These are phyloP conservation scores for Ophion costatus DNA, from an alignment of 2,888 invertebrate genomes.

Conservation along the genomic window DNA sequence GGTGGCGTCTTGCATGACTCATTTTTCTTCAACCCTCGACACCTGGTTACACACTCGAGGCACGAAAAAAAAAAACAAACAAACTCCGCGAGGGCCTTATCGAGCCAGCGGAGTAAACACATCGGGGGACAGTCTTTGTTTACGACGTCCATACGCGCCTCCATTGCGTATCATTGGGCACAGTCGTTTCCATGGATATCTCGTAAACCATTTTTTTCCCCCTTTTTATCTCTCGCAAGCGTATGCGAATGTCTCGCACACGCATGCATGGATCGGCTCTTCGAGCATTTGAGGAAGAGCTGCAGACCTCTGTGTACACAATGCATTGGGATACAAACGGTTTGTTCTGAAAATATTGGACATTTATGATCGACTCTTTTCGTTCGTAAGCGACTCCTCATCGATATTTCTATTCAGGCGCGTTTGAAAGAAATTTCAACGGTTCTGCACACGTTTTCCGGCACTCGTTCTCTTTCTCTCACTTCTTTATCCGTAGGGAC, in stretches of 20 bases:
- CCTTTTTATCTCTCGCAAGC: slow-evolving; percentile 2
- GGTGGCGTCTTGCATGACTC: slow-evolving; percentile 62
- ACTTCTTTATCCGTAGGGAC: not conserved
- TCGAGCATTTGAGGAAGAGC: not conserved
- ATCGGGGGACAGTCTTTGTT: slow-evolving; percentile 3
- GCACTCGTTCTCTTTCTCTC: not conserved
- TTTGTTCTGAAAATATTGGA: slow-evolving; percentile 40
- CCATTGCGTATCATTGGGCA: slow-evolving; percentile 3
- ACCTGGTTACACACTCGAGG: slow-evolving; percentile 61
- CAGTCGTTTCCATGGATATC: slow-evolving; percentile 20
- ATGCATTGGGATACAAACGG: slow-evolving; percentile 8
- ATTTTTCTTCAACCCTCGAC: slow-evolving; percentile 51
- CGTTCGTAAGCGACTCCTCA: slow-evolving; percentile 15
- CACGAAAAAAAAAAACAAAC: slow-evolving; percentile 14
- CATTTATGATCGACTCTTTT: slow-evolving; percentile 48
- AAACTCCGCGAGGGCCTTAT: not conserved
- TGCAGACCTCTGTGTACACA: slow-evolving; percentile 9
- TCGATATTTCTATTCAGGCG: slow-evolving; percentile 37
- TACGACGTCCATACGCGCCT: slow-evolving; percentile 18
- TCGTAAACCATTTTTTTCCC: slow-evolving; percentile 7
- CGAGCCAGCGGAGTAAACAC: not conserved
- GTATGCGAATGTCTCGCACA: not conserved
- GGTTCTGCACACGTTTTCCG: slow-evolving; percentile 2
- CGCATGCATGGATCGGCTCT: not conserved
- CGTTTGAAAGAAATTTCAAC: slow-evolving; percentile 40